phyloP scores from a whole-genome alignment of 2,797 vertebrate genomes.

The Chrysocyon brachyurus region DNA sequence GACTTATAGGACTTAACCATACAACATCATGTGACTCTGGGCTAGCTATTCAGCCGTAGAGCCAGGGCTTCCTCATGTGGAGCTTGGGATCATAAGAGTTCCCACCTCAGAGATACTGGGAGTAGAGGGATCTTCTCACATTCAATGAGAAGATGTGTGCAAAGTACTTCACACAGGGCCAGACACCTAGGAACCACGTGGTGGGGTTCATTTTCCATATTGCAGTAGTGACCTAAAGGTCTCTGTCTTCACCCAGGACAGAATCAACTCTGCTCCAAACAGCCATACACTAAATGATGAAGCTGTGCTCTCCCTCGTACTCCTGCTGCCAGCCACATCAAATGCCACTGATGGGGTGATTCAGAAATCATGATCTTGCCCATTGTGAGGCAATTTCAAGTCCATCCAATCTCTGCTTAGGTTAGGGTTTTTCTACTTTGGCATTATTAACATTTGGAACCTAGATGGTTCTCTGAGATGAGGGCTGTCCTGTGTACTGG shows the following conservation, averaged over 20 bases:
- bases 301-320: neutral
- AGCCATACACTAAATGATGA: neutral
- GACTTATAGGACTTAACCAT: neutral
- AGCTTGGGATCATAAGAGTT: fast-evolving
- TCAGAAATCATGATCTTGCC: neutral
- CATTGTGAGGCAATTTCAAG: fast-evolving
- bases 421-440: neutral
- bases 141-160: fast-evolving
- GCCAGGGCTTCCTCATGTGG: neutral
- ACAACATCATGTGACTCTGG: fast-evolving
- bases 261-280: neutral
- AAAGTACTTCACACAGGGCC: neutral
- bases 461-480: neutral
- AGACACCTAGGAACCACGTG: fast-evolving
- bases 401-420: neutral
- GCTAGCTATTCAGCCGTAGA: neutral
- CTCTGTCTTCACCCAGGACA: neutral
- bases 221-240: neutral
- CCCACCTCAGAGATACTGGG: fast-evolving
- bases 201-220: neutral
- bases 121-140: fast-evolving
- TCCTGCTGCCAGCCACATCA: neutral
- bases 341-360: too few relatives aligned
- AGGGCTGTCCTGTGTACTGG: fast-evolving
- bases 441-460: neutral